Evolutionary conservation across 1,140 invertebrate genomes (phyloP).

Genomic region (Cephus cinctus): DNA sequence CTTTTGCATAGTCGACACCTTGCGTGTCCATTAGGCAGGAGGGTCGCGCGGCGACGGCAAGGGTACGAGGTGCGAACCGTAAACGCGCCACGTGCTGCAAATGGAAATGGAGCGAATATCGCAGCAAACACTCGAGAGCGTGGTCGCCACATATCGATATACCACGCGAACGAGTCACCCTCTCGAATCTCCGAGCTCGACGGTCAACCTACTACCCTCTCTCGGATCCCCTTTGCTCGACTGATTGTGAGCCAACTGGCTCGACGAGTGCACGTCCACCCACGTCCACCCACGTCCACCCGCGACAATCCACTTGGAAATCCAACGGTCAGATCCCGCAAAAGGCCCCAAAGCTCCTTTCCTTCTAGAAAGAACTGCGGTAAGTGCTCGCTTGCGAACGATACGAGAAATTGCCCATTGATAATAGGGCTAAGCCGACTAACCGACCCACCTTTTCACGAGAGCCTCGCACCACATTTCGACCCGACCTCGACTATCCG

Average conservation of each 20-base stretch:
- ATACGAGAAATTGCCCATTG: too few species aligned
- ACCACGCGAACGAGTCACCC: conserved; percentile 45
- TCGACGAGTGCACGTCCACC: conserved; percentile 18
- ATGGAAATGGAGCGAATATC: conserved; percentile 55
- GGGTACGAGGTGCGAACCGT: conserved; percentile 42
- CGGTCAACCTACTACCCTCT: conserved; percentile 19
- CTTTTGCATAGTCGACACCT: conserved; percentile 48
- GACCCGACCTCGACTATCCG: too few species aligned
- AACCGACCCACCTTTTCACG: too few species aligned
- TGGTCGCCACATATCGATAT: conserved; percentile 53
- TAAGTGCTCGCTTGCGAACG: too few species aligned
- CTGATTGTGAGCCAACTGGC: too few species aligned
- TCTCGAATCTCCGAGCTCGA: conserved; percentile 38
- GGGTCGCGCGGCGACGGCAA: conserved; percentile 3
- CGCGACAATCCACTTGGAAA: conserved; percentile 39
- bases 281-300: conserved; percentile 7
- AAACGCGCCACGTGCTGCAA: conserved; percentile 53
- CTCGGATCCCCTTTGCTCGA: too few species aligned
- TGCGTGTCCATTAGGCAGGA: conserved; percentile 41
- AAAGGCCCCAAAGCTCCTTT: conserved; percentile 42
- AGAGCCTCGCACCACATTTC: too few species aligned
- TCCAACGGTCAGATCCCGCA: conserved; percentile 44
- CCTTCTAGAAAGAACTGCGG: too few species aligned
- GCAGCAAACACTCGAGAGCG: conserved; percentile 49
- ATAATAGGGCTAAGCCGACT: too few species aligned